Conservation (phyloP, 2,888 invertebrate genomes). For the Laspeyria flexula region DNA sequence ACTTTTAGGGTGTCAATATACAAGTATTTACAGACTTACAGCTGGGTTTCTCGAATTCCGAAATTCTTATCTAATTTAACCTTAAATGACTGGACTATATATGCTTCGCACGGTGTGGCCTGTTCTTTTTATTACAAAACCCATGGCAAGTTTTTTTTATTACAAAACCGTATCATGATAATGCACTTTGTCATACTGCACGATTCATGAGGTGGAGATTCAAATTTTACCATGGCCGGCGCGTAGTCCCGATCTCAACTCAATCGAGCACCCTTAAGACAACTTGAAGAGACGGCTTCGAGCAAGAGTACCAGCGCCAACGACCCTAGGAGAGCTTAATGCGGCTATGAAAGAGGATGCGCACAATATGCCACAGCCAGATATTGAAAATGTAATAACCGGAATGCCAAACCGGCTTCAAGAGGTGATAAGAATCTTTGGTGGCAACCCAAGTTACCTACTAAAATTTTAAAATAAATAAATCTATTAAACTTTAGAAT, state of each 20-base stretch:
- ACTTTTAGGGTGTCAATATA: too few relatives aligned
- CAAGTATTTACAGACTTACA: too few relatives aligned
- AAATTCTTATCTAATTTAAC: too few relatives aligned
- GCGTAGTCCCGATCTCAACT: slow-evolving; percentile 8
- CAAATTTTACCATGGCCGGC: slow-evolving; percentile 2
- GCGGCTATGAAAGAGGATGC: slow-evolving; percentile 1
- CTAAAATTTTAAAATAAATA: too few relatives aligned
- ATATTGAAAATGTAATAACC: neutral
- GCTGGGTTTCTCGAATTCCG: too few relatives aligned
- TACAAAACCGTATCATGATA: too few relatives aligned
- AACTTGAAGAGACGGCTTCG: slow-evolving; percentile 6
- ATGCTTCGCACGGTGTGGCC: too few relatives aligned
- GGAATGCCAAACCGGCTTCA: slow-evolving; percentile 9
- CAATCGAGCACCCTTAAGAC: slow-evolving; percentile 8
- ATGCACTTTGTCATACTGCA: neutral
- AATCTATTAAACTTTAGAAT: too few relatives aligned
- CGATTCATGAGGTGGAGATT: neutral
- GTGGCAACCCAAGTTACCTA: too few relatives aligned
- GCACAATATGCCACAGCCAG: slow-evolving; percentile 2
- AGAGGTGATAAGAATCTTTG: slow-evolving; percentile 7
- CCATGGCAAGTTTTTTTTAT: too few relatives aligned
- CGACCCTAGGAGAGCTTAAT: neutral
- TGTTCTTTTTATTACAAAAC: too few relatives aligned
- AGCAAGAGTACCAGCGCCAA: neutral
- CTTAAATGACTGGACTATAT: too few relatives aligned